Conservation (phyloP, 2,113 vertebrate genomes). For the Delphinapterus leucas region DNA sequence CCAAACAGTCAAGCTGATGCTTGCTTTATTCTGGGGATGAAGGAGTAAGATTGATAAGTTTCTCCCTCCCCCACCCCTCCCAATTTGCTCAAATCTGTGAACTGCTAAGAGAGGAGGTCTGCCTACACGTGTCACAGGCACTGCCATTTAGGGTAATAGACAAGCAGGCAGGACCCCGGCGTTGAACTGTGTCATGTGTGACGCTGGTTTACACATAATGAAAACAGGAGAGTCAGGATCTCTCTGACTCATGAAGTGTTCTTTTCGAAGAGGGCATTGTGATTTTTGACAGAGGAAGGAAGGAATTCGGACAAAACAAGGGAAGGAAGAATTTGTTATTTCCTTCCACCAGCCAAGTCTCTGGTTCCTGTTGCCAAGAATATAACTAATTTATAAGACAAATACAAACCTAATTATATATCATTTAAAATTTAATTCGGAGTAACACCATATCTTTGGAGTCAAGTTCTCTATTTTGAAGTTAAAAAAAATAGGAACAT, state of each 20-base stretch:
- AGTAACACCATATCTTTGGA: slow-evolving; percentile 35
- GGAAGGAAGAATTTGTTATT: slow-evolving; percentile 76
- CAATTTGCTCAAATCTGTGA: slow-evolving; percentile 30
- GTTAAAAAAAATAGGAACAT: slow-evolving; percentile 40
- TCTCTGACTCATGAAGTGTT: slow-evolving; percentile 58
- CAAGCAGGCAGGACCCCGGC: slow-evolving; percentile 9
- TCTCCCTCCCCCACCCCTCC: not conserved
- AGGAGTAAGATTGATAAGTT: not conserved
- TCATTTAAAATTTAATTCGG: slow-evolving; percentile 64
- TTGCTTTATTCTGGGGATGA: slow-evolving; percentile 22
- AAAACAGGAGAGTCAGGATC: slow-evolving; percentile 51
- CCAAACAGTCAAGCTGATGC: not conserved
- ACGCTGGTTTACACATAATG: slow-evolving; percentile 5
- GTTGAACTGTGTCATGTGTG: slow-evolving; percentile 31
- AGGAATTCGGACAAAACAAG: slow-evolving; percentile 80
- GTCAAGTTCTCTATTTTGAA: slow-evolving; percentile 27
- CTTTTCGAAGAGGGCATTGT: slow-evolving; percentile 77
- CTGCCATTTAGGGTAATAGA: slow-evolving; percentile 44
- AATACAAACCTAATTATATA: slow-evolving; percentile 68
- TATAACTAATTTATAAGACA: slow-evolving; percentile 67
- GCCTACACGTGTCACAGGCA: not conserved
- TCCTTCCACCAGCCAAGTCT: slow-evolving; percentile 51
- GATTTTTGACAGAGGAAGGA: slow-evolving; percentile 82
- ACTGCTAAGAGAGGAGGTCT: slow-evolving; percentile 17
- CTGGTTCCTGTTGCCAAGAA: slow-evolving; percentile 68